Conservation (phyloP, 1,140 invertebrate genomes). For the Sitodiplosis mosellana region DNA sequence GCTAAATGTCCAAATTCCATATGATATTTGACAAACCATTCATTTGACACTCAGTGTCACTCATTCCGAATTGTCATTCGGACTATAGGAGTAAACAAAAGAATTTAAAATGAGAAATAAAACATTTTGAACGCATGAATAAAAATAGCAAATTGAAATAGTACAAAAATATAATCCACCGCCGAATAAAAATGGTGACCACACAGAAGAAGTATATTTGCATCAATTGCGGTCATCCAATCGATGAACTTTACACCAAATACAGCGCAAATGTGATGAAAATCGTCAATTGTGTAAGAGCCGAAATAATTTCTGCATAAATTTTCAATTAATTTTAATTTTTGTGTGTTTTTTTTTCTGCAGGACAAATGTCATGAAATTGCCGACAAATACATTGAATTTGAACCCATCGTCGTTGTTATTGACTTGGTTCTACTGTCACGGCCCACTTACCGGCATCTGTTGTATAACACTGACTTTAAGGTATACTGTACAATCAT, state of each 20-base stretch:
- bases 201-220: slow-evolving; percentile 27
- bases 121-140: too few species aligned
- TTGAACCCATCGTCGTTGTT: slow-evolving; percentile 64
- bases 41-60: too few species aligned
- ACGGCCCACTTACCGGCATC: slow-evolving; percentile 59
- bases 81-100: too few species aligned
- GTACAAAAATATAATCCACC: too few species aligned
- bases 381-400: slow-evolving; percentile 80
- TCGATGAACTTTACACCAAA: slow-evolving; percentile 39
- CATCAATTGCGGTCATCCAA: slow-evolving; percentile 42
- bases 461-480: slow-evolving; percentile 58
- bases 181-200: too few species aligned
- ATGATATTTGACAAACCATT: too few species aligned
- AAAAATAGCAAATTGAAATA: too few species aligned
- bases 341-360: slow-evolving; percentile 16
- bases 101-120: too few species aligned
- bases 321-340: not conserved
- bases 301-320: not conserved
- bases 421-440: slow-evolving; percentile 66
- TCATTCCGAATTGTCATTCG: too few species aligned
- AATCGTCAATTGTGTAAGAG: slow-evolving; percentile 51
- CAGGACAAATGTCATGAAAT: slow-evolving; percentile 49
- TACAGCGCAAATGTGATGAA: slow-evolving; percentile 50
- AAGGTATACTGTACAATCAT: slow-evolving; percentile 27
- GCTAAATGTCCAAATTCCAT: too few species aligned